Conservation (phyloP, 2,888 invertebrate species). For the Brachylomia viminalis region DNA sequence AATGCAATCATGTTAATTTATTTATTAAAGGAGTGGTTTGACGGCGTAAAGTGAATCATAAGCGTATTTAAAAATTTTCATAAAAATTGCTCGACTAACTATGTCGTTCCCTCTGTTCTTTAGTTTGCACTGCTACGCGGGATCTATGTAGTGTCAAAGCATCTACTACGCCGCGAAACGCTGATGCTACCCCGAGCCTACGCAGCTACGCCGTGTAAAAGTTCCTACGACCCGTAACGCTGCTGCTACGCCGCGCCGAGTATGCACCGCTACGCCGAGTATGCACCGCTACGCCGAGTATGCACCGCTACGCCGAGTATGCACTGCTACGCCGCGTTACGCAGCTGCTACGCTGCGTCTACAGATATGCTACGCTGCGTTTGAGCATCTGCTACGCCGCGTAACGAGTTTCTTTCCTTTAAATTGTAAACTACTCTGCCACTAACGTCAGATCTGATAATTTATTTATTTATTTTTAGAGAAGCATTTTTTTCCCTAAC, state of each 20-base stretch:
- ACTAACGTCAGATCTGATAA: not conserved
- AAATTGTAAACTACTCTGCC: not conserved
- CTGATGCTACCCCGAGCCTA: no score
- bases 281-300: not conserved
- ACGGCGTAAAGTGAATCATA: not conserved
- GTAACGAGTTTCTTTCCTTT: not conserved
- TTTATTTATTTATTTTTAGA: no score
- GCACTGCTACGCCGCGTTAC: not conserved
- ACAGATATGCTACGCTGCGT: not conserved
- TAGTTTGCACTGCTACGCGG: not conserved
- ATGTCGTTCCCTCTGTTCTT: not conserved
- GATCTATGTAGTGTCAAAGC: not conserved
- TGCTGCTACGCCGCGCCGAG: not conserved
- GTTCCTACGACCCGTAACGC: no score
- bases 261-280: not conserved
- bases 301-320: not conserved
- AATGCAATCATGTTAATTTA: conserved; percentile 25
- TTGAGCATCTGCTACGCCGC: not conserved
- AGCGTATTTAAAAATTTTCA: not conserved
- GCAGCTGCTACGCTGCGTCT: not conserved
- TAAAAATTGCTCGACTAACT: not conserved
- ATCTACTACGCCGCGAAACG: no score
- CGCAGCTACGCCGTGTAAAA: not conserved
- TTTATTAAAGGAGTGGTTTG: not conserved
- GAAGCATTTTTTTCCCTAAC: not conserved